Percentiles rank a stretch among this genome's conserved stretches.
Evolutionary conservation across 2,797 vertebrate species (phyloP).

Genomic region (Chelidonichthys spinosus): DNA sequence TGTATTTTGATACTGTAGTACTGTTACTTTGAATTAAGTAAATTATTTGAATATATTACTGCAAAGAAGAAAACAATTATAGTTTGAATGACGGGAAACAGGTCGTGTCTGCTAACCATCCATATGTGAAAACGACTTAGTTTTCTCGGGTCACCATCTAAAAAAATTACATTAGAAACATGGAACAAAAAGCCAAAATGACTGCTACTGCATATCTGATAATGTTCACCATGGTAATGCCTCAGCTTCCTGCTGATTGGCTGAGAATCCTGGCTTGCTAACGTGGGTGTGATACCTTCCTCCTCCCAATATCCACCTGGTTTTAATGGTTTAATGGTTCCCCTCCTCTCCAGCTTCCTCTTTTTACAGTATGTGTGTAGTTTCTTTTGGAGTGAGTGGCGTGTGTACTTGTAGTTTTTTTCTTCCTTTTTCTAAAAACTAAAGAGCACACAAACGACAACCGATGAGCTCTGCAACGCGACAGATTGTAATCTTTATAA

Average conservation of each 20-base stretch:
- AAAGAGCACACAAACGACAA: slow-evolving; percentile 67
- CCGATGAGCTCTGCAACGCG: slow-evolving; percentile 69
- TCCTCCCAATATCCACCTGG: slow-evolving; percentile 44
- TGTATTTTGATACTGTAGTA: not conserved
- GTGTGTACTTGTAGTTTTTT: slow-evolving; percentile 72
- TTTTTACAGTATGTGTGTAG: slow-evolving; percentile 76
- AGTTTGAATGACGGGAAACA: not conserved
- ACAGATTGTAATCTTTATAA: slow-evolving; percentile 82
- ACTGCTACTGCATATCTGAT: not conserved
- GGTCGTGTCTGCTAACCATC: no score
- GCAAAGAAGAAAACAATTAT: not conserved
- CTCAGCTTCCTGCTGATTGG: slow-evolving; percentile 64
- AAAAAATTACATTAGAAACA: not conserved
- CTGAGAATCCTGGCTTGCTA: slow-evolving; percentile 61
- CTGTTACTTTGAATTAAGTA: not conserved
- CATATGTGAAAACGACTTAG: no score
- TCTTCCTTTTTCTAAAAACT: slow-evolving; percentile 68
- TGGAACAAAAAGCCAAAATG: slow-evolving; percentile 14
- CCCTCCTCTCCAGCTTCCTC: slow-evolving; percentile 66
- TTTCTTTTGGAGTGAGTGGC: slow-evolving; percentile 77
- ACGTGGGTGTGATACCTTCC: slow-evolving; percentile 49
- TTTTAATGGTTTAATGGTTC: slow-evolving; percentile 54
- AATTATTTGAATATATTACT: not conserved
- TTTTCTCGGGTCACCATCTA: not conserved
- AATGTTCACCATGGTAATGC: slow-evolving; percentile 24